These are phyloP conservation scores for Hormaphis cornu DNA, from an alignment of 1,140 invertebrate species.

Conservation along the genomic window DNA sequence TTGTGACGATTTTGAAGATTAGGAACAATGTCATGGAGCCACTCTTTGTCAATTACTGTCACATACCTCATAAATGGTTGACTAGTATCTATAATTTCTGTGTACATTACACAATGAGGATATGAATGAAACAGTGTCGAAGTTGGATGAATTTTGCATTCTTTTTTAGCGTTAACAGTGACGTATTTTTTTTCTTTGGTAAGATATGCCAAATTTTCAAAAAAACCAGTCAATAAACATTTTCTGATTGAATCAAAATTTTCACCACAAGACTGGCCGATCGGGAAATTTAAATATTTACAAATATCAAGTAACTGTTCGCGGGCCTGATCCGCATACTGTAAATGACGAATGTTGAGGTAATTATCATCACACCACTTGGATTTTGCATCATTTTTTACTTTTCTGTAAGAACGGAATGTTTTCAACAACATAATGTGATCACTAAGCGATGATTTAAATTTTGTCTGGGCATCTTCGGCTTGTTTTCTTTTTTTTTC, in stretches of 20 bases:
- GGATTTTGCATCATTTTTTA: conserved; percentile 52
- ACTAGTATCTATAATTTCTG: conserved; percentile 76
- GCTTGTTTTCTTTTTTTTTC: conserved; percentile 59
- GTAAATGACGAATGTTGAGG: conserved; percentile 74
- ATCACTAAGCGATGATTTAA: conserved; percentile 79
- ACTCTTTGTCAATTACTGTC: conserved; percentile 62
- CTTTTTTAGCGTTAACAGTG: conserved; percentile 58
- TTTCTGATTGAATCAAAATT: conserved; percentile 64
- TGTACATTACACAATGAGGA: conserved; percentile 73
- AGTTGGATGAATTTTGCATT: conserved; percentile 72
- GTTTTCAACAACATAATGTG: conserved; percentile 87
- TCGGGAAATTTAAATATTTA: conserved; percentile 38
- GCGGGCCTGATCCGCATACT: conserved; percentile 69
- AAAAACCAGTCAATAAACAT: conserved; percentile 71
- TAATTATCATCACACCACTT: conserved; percentile 84
- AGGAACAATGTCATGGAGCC: conserved; percentile 56
- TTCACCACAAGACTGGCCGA: conserved; percentile 58
- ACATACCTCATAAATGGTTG: conserved; percentile 71
- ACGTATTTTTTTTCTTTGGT: conserved; percentile 65
- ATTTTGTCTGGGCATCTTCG: conserved; percentile 62
- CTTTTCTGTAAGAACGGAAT: conserved; percentile 64
- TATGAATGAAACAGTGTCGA: conserved; percentile 64
- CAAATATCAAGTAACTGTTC: conserved; percentile 75
- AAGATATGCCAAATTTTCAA: conserved; percentile 80
- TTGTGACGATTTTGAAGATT: conserved; percentile 40